Percentiles rank a stretch among this genome's conserved stretches.
Evolutionary conservation across 2,888 invertebrate species (phyloP).

Genomic region (Beris chalybata): DNA sequence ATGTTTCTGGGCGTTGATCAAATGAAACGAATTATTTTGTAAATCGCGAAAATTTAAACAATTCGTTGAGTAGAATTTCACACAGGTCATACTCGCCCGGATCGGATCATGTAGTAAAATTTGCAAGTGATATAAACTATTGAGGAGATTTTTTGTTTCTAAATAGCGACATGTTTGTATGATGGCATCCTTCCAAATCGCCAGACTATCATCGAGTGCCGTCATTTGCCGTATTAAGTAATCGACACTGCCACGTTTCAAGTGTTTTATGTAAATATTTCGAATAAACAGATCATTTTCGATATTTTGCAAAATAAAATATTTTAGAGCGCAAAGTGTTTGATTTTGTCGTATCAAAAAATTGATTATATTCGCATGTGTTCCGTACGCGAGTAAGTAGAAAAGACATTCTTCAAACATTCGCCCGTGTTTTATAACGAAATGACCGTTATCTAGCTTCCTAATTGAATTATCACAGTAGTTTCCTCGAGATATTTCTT

Average conservation of each 20-base stretch:
- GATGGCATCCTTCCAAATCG: constrained; percentile 71
- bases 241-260: constrained; percentile 66
- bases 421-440: constrained; percentile 51
- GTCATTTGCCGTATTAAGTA: constrained; percentile 66
- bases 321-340: constrained; percentile 68
- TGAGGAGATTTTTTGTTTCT: constrained; percentile 67
- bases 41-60: constrained; percentile 62
- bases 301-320: constrained; percentile 66
- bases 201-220: constrained; percentile 66
- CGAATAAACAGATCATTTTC: constrained; percentile 73
- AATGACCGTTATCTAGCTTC: constrained; percentile 37
- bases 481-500: constrained; percentile 61
- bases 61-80: constrained; percentile 70
- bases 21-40: constrained; percentile 58
- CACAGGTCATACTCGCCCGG: constrained; percentile 78
- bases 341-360: constrained; percentile 77
- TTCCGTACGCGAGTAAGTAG: constrained; percentile 80
- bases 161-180: constrained; percentile 71
- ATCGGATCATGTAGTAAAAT: constrained; percentile 71
- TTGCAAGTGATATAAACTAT: constrained; percentile 76
- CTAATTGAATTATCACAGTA: constrained; percentile 52
- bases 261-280: constrained; percentile 68
- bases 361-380: constrained; percentile 70
- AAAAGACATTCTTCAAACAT: constrained; percentile 78
- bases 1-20: constrained; percentile 66